These are phyloP conservation scores for Micropterix aruncella DNA, from an alignment of 2,888 invertebrate genomes.

Conservation along the genomic window DNA sequence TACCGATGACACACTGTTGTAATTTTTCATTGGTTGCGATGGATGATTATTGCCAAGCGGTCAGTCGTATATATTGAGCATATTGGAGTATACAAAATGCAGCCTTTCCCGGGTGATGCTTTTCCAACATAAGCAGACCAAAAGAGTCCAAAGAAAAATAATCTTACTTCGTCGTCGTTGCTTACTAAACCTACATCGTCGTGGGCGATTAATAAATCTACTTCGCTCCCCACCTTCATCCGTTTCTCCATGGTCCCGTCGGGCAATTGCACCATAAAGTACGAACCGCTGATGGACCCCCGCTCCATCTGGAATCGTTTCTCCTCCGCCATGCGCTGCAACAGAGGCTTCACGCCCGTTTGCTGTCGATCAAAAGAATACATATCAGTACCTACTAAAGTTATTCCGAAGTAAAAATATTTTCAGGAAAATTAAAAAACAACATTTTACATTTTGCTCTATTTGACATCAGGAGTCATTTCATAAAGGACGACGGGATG, in stretches of 20 bases:
- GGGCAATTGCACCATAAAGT: slow-evolving; percentile 75
- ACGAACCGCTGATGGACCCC: slow-evolving; percentile 78
- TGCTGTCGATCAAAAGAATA: slow-evolving; percentile 20
- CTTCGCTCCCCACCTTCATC: slow-evolving; percentile 48
- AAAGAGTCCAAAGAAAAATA: not conserved
- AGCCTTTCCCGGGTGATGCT: not conserved
- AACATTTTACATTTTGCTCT: too few species aligned
- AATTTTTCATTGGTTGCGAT: not conserved
- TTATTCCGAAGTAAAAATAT: too few species aligned
- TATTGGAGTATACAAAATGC: not conserved
- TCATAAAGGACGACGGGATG: too few species aligned
- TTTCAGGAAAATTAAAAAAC: too few species aligned
- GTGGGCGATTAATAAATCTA: not conserved
- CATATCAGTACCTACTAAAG: too few species aligned
- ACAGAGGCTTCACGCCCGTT: slow-evolving; percentile 63
- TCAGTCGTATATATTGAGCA: not conserved
- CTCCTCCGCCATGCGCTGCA: slow-evolving; percentile 89
- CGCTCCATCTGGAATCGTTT: slow-evolving; percentile 82
- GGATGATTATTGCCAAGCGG: not conserved
- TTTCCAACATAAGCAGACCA: not conserved
- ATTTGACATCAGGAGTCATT: too few species aligned
- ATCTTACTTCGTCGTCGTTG: not conserved
- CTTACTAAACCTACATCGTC: not conserved
- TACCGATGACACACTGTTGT: too few species aligned
- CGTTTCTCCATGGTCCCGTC: slow-evolving; percentile 85